phyloP scores from a whole-genome alignment of 2,888 invertebrate genomes.

The Lapara coniferarum region DNA sequence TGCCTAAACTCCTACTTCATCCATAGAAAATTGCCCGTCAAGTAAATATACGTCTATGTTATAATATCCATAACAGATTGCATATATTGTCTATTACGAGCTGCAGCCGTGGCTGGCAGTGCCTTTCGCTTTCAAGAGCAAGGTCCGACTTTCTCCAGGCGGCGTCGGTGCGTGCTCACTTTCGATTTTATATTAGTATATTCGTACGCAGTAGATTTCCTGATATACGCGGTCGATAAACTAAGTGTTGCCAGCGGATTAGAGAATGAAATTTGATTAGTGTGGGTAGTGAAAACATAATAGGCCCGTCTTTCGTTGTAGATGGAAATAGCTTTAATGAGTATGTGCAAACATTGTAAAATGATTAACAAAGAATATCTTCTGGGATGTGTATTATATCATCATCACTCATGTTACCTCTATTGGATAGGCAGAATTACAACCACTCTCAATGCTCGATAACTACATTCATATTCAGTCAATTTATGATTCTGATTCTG shows the following conservation, averaged over 20 bases:
- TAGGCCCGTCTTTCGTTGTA: background rate
- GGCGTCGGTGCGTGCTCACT: slow-evolving; percentile 42
- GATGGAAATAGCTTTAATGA: no score
- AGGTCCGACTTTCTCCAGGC: slow-evolving; percentile 57
- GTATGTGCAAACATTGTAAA: no score
- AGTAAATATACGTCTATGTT: background rate
- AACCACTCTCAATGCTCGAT: no score
- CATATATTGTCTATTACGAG: slow-evolving; percentile 16
- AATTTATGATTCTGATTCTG: no score
- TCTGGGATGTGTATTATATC: no score
- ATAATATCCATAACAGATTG: slow-evolving; percentile 1
- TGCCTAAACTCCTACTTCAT: no score
- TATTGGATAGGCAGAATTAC: no score
- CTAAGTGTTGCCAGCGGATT: background rate
- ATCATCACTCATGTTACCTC: no score
- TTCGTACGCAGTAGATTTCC: slow-evolving; percentile 24
- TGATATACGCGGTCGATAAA: slow-evolving; percentile 14
- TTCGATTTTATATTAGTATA: slow-evolving; percentile 43
- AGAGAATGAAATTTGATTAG: slow-evolving; percentile 3
- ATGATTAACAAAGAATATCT: no score
- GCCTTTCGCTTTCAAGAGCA: slow-evolving; percentile 65
- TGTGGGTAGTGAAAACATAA: background rate
- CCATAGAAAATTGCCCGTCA: background rate
- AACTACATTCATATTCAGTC: no score
- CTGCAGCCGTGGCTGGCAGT: slow-evolving; percentile 27